Percentiles rank a stretch among this genome's conserved stretches.
Conservation (phyloP, 2,113 vertebrate genomes). For the Sclerurus mexicanus region DNA sequence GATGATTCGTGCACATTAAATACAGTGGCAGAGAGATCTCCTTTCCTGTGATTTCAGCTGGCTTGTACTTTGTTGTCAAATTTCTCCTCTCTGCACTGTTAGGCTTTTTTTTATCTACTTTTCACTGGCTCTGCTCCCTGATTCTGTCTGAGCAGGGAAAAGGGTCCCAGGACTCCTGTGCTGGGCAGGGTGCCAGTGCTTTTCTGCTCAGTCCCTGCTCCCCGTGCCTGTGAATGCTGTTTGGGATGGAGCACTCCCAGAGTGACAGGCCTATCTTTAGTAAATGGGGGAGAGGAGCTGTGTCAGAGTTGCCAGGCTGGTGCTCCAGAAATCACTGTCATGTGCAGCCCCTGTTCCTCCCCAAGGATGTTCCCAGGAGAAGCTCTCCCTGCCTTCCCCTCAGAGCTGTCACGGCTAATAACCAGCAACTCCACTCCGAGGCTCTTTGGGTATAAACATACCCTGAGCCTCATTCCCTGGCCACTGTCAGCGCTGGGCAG, state of each 20-base stretch:
- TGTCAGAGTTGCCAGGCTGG: background rate
- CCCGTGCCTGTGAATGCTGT: background rate
- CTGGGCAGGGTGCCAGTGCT: background rate
- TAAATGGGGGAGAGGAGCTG: background rate
- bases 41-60: background rate
- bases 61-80: background rate
- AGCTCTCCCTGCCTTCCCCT: background rate
- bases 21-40: background rate
- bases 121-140: background rate
- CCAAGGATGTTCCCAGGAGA: background rate
- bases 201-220: background rate
- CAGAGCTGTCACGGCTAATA: conserved; percentile 24
- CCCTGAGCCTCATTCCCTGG: background rate
- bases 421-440: background rate
- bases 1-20: background rate
- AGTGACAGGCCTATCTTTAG: conserved; percentile 23
- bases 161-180: background rate
- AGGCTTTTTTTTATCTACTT: background rate
- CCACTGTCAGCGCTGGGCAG: background rate
- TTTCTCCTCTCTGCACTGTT: background rate
- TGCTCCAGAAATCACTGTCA: conserved; percentile 21
- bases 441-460: conserved; percentile 16
- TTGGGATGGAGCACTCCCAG: background rate
- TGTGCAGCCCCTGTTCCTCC: background rate
- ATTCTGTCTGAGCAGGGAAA: background rate